Conservation (phyloP, 2,888 invertebrate species). For the Anagyrus pseudococci region DNA sequence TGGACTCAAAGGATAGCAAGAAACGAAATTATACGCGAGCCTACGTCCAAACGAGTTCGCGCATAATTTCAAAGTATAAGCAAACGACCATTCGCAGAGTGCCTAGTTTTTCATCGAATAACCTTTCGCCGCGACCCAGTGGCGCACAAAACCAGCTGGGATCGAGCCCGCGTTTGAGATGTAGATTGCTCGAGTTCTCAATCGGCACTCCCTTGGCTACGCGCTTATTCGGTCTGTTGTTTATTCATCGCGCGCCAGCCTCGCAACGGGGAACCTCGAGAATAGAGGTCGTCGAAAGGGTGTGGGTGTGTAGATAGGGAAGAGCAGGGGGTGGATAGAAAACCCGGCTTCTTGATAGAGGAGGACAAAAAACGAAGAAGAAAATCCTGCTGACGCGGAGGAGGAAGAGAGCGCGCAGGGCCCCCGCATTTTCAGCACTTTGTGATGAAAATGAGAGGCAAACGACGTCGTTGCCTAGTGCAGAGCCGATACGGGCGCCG, state of each 20-base stretch:
- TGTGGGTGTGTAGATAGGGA: not conserved
- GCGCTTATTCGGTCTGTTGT: not conserved
- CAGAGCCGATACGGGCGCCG: not conserved
- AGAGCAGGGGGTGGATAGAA: not conserved
- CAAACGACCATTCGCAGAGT: no score
- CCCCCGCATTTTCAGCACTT: not conserved
- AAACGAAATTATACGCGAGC: no score
- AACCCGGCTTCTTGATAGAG: not conserved
- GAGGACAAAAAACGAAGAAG: not conserved
- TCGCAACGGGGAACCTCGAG: not conserved
- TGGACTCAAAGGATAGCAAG: no score
- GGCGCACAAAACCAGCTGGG: not conserved
- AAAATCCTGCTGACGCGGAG: no score
- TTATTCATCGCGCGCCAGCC: not conserved
- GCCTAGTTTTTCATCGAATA: no score
- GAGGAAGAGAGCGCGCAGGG: not conserved
- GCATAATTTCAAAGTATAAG: no score
- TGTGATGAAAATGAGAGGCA: slow-evolving; percentile 24
- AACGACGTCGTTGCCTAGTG: not conserved
- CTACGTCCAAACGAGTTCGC: no score
- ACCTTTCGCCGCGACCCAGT: not conserved
- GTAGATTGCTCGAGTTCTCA: not conserved
- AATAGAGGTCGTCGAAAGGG: not conserved
- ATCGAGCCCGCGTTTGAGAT: not conserved
- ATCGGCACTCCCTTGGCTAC: no score